Percentiles rank a stretch among this genome's conserved stretches.
phyloP scores from a whole-genome alignment of 2,888 invertebrate genomes.

The Acrocera orbiculus region DNA sequence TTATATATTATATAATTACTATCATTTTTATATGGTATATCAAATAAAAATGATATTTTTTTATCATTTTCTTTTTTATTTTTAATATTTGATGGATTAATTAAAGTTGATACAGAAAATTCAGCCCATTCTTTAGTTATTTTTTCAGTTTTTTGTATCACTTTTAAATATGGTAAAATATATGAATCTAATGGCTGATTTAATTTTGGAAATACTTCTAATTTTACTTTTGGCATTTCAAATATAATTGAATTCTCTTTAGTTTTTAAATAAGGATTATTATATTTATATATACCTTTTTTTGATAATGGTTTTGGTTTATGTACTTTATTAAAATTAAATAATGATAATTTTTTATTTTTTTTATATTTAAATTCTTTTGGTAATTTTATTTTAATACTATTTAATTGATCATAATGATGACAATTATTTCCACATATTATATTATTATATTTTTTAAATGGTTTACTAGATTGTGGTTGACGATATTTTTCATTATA shows the following conservation, averaged over 20 bases:
- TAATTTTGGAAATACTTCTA: conserved; percentile 25
- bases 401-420: conserved; percentile 1
- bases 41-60: conserved; percentile 34
- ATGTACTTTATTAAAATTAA: conserved; percentile 13
- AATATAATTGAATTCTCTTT: conserved; percentile 27
- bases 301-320: conserved; percentile 27
- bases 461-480: conserved; percentile 16
- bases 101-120: conserved; percentile 27
- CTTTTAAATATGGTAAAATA: conserved; percentile 27
- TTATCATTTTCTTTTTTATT: conserved; percentile 16
- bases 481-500: conserved; percentile 18
- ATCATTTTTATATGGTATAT: no score
- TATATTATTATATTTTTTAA: not conserved
- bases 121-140: conserved; percentile 30
- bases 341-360: no score
- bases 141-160: conserved; percentile 24
- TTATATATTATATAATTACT: no score
- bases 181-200: conserved; percentile 24
- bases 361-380: no score
- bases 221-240: conserved; percentile 25
- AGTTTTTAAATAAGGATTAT: conserved; percentile 19
- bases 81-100: not conserved
- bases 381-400: conserved; percentile 2
- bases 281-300: conserved; percentile 20
- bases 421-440: not conserved